Percentiles rank a stretch among this genome's conserved stretches.
phyloP scores from a whole-genome alignment of 1,140 invertebrate species.

The Drosophila takahashii region DNA sequence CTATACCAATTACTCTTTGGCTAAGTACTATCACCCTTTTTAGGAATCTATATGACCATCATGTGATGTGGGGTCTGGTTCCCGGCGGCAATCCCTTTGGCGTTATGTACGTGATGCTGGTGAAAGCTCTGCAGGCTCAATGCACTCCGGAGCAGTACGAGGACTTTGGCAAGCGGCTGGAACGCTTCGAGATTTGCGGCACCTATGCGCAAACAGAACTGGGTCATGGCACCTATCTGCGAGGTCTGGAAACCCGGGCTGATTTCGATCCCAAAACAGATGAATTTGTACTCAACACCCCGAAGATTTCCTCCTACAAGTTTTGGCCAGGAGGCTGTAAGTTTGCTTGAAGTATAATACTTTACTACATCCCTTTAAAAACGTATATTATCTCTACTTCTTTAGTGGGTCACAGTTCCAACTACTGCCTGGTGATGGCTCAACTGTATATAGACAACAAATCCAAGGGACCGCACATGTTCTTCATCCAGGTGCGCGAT shows the following conservation, averaged over 20 bases:
- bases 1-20: background rate
- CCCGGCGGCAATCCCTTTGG: constrained; percentile 92
- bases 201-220: constrained; percentile 98
- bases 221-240: constrained; percentile 96
- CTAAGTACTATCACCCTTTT: background rate
- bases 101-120: constrained; percentile 96
- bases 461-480: constrained; percentile 95
- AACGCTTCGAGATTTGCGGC: constrained; percentile 92
- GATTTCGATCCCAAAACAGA: constrained; percentile 93
- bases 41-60: constrained; percentile 46
- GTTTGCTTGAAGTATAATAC: constrained; percentile 80
- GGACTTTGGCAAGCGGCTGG: constrained; percentile 90
- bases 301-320: constrained; percentile 95
- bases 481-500: constrained; percentile 95
- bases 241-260: constrained; percentile 96
- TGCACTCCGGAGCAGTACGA: constrained; percentile 93
- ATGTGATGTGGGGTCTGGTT: constrained; percentile 78
- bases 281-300: constrained; percentile 95
- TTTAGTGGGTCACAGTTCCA: constrained; percentile 95
- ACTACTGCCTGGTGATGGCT: constrained; percentile 95
- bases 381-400: background rate
- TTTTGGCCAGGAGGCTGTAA: constrained; percentile 97
- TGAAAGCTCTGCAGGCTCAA: constrained; percentile 94
- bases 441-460: constrained; percentile 93
- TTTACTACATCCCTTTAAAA: too few species aligned